phyloP scores from a whole-genome alignment of 2,797 vertebrate species.

The Bradypodion pumilum region DNA sequence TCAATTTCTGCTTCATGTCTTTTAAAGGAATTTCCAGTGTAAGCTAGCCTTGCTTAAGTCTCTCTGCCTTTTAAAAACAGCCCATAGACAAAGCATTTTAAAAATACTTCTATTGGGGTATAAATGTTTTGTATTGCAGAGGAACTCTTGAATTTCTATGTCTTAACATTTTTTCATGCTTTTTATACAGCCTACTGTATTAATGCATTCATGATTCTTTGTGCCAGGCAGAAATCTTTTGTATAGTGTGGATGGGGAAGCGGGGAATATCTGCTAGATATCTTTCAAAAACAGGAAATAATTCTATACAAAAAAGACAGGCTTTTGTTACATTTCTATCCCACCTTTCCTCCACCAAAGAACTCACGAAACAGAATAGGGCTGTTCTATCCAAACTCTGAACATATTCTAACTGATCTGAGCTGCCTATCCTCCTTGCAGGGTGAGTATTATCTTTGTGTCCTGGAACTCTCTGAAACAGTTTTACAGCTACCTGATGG shows the following conservation, averaged over 20 bases:
- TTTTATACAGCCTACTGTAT: neutral
- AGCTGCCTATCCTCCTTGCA: neutral
- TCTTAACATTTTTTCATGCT: rapidly evolving
- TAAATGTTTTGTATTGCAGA: constrained; percentile 9
- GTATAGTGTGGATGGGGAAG: neutral
- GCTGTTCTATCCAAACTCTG: neutral
- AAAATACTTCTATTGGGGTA: constrained; percentile 1
- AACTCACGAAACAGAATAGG: neutral
- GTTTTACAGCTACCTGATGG: constrained; percentile 18
- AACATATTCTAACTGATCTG: too few relatives aligned
- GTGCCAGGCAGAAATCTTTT: constrained; percentile 9
- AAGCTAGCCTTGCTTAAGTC: too few relatives aligned
- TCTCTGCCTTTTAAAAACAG: neutral
- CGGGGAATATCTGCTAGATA: neutral
- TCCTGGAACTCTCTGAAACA: neutral
- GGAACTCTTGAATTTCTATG: neutral
- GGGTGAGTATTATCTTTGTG: neutral
- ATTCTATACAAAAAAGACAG: neutral
- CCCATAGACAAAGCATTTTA: neutral
- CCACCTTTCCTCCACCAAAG: neutral
- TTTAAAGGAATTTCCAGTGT: neutral
- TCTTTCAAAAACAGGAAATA: neutral
- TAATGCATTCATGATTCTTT: neutral
- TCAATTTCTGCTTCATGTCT: neutral
- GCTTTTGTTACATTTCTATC: constrained; percentile 7